A percentile compares a stretch with the other conserved stretches of the same genome.
phyloP scores from a whole-genome alignment of 2,888 invertebrate genomes.

The Apamea sordens region DNA sequence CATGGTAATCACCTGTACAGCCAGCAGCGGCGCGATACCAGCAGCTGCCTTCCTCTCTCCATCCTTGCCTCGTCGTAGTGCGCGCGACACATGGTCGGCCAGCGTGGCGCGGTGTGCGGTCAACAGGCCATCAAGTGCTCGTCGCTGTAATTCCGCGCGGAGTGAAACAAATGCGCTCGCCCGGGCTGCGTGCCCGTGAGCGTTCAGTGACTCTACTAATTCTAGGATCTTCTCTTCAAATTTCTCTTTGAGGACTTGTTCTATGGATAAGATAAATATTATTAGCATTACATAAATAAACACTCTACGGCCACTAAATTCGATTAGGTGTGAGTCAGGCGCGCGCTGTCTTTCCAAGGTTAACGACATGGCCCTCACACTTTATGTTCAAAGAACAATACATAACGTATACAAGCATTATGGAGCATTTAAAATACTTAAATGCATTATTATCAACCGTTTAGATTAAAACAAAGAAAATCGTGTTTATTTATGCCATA shows the following conservation, averaged over 20 bases:
- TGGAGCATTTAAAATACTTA: not conserved
- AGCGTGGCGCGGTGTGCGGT: conserved; percentile 94
- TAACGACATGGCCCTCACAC: too few species aligned
- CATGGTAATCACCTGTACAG: conserved; percentile 92
- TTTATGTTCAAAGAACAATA: not conserved
- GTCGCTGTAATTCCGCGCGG: conserved; percentile 93
- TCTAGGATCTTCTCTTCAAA: conserved; percentile 97
- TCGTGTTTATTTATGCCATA: too few species aligned
- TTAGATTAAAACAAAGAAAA: too few species aligned
- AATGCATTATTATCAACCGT: too few species aligned
- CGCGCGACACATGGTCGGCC: conserved; percentile 92
- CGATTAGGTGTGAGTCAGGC: too few species aligned
- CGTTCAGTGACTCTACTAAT: conserved; percentile 95
- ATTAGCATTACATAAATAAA: not conserved
- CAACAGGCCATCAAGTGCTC: conserved; percentile 94
- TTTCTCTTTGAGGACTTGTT: conserved; percentile 90
- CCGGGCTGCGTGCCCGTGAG: conserved; percentile 96
- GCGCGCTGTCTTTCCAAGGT: too few species aligned
- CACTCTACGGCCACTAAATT: too few species aligned
- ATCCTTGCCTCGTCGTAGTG: conserved; percentile 95
- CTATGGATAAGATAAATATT: conserved; percentile 72
- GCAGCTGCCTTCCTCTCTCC: conserved; percentile 96
- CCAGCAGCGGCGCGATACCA: conserved; percentile 94
- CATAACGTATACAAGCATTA: not conserved
- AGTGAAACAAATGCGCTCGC: conserved; percentile 93